Evolutionary conservation across 2,113 vertebrate genomes (phyloP).

Genomic region (Forbesichthys papilliferus): DNA sequence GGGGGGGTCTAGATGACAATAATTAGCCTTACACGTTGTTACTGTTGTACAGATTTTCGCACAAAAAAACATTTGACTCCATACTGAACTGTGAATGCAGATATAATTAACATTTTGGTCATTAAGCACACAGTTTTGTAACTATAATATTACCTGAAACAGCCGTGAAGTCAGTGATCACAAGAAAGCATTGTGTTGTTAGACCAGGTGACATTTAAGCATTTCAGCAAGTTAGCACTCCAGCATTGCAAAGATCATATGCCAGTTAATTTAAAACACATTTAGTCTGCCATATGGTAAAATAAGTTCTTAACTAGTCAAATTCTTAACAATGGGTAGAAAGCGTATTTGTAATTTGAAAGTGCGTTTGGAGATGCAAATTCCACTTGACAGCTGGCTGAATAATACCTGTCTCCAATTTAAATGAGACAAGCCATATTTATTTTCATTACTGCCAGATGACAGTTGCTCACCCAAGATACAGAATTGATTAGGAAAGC

Average conservation of each 20-base stretch:
- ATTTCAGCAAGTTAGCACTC: too few species aligned
- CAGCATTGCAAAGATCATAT: not conserved
- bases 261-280: not conserved
- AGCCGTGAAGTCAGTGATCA: too few species aligned
- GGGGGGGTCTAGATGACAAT: not conserved
- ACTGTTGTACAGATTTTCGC: not conserved
- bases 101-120: too few species aligned
- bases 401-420: conserved; percentile 54
- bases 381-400: conserved; percentile 43
- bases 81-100: too few species aligned
- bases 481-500: conserved; percentile 62
- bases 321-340: conserved; percentile 2
- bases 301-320: not conserved
- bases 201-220: too few species aligned
- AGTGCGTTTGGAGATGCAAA: conserved; percentile 16
- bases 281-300: not conserved
- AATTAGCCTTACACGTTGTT: not conserved
- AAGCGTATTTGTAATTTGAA: conserved; percentile 2
- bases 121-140: too few species aligned
- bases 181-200: too few species aligned
- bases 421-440: conserved; percentile 60
- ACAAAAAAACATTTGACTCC: too few species aligned
- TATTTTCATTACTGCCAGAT: conserved; percentile 74
- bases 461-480: conserved; percentile 63
- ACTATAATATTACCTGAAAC: too few species aligned